Evolutionary conservation across 2,888 invertebrate genomes (phyloP), one percentile per base, ranked within the genome.

Genomic region (Dryocosmus kuriphilus): DNA sequence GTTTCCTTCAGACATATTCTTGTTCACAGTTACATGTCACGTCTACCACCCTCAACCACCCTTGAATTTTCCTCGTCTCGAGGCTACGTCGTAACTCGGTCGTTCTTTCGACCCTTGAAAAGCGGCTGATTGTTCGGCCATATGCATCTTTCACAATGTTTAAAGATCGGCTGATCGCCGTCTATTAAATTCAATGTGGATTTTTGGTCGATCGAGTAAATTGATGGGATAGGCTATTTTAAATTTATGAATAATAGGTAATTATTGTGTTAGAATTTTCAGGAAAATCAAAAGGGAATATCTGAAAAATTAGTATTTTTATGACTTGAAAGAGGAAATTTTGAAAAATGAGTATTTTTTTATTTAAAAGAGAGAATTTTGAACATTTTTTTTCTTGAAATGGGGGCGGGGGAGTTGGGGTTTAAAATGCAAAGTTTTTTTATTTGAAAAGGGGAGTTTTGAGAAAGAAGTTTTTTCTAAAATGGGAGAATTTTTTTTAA

Each of bases 11-110:
- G 27, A 24, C 19, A 24, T 46, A 24, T 67, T 41, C 41, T 24
- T 46, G 27, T 46, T 46, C 67, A 67, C 27, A 67, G n/a, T 67
- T 46, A 67, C 67, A 41, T 46, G 67, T 67, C 46, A 67, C 67
- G 67, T 67, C 19, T 67, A 16, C 46, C 67, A 67, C 67, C 67
- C 67, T 22, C 27, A 27, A 38, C 24, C 41, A 19, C 27, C 27
- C 27, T 24, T 19, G 41, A 19, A 19, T 67, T 46, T 67, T 46
- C 27, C 22, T 46, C 27, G 27, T 27, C 67, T 27, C 16, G 27
- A 27, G 67, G 67, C 19, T 41, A 67, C 27, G 16, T 46, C 19
- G 67, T 41, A 67, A 67, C 67, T 46, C 24, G 22, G 24, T 67
- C 67, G 19, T 27, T 27, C 67, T 46, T 67, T 41, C 41, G 22